Evolutionary conservation across 2,113 vertebrate species (phyloP), one percentile per base, ranked within the genome.

Genomic region (Podarcis raffonei): DNA sequence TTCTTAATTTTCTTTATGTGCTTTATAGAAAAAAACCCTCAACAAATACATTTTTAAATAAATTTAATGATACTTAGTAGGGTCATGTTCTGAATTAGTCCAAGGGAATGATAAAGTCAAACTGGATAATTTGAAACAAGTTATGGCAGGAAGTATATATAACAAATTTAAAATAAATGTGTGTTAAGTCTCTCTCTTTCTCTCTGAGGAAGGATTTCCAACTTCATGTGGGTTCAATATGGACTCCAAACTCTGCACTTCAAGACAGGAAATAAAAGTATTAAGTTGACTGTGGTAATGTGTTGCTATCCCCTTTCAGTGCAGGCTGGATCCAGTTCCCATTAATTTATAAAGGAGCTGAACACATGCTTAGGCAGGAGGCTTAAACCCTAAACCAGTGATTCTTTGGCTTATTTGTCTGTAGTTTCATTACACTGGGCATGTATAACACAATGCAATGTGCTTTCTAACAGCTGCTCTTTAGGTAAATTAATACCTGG

Each of bases 401-500:
- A 35, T 53, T 89, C 85, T 86, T 84, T 83, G 88, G 80, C 80
- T 87, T 77, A 87, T 82, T 25, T 30, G 75, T 86, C 94, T 81
- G 0, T 91, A 86, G 0, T 93, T 96, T 95, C 94, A 90, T 93
- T 94, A n/a, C 91, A 5, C 66, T 20, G 69, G 89, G 92, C 85
- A 42, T 94, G 59, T 90, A 89, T 86, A 93, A 90, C 94, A 87
- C 86, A 90, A 92, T 92, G 89, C 92, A 81, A 87, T 88, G 89
- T 94, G 95, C 96, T 94, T 90, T 82, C 81, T 89, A 94, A 95
- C 96, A 97, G 95, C 95, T 97, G 96, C 89, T 96, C 92, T 93
- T 94, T 92, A 94, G 93, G 94, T 96, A 97, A 97, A 96, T 95
- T 95, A 97, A 97, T 97, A 97, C 92, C 92, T 97, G 93, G 90